Percentiles rank a stretch among this genome's conserved stretches.
phyloP scores from a whole-genome alignment of 2,113 vertebrate species.

The Atrichornis clamosus region DNA sequence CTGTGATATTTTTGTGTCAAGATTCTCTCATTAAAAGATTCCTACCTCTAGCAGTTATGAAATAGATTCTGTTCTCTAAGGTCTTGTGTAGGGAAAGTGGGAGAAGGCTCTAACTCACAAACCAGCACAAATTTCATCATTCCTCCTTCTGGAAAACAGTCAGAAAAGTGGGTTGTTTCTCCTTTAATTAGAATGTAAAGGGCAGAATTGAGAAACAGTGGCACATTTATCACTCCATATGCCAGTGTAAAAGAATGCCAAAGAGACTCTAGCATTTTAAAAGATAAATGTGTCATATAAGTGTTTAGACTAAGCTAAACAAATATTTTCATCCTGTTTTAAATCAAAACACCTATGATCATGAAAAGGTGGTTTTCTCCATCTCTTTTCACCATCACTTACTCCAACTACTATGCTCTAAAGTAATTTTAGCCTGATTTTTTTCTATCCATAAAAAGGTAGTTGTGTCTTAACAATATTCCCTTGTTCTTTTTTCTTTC shows the following conservation, averaged over 20 bases:
- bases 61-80: neutral
- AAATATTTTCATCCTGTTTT: conserved; percentile 6
- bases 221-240: conserved; percentile 53
- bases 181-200: conserved; percentile 59
- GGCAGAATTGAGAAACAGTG: conserved; percentile 43
- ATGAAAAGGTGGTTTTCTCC: neutral
- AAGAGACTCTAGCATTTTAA: neutral
- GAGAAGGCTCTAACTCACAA: conserved; percentile 7
- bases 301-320: conserved; percentile 30
- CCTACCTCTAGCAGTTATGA: neutral
- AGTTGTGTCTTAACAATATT: neutral
- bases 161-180: conserved; percentile 44
- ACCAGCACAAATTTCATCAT: neutral
- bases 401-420: neutral
- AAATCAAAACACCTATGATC: neutral
- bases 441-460: neutral
- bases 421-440: neutral
- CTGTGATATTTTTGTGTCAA: conserved; percentile 19
- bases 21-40: conserved; percentile 7
- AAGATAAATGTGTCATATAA: neutral
- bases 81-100: neutral
- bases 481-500: neutral
- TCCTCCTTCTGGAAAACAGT: conserved; percentile 41
- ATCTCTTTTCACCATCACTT: neutral
- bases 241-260: conserved; percentile 3